Evolutionary conservation across 2,888 invertebrate species (phyloP).

Genomic region (Synergus umbraculus): DNA sequence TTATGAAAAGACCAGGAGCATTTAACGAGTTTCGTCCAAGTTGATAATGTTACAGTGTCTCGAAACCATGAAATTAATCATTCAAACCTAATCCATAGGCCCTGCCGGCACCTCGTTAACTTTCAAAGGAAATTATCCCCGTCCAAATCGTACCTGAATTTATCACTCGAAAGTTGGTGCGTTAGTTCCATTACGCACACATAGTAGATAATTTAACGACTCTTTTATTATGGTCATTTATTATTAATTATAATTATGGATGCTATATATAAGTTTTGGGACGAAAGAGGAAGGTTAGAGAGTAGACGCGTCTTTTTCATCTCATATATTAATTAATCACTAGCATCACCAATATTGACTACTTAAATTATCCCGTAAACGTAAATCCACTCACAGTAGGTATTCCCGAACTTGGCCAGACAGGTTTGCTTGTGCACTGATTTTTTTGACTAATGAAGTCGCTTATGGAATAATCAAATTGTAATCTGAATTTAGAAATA

Average conservation of each 20-base stretch:
- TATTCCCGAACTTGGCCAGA: background rate
- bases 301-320: background rate
- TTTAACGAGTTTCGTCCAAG: background rate
- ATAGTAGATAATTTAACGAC: background rate
- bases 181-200: background rate
- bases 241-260: background rate
- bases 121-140: background rate
- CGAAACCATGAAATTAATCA: background rate
- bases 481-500: too few species aligned
- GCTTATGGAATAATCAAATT: background rate
- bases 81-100: background rate
- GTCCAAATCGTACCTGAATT: background rate
- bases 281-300: background rate
- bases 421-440: background rate
- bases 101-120: slow-evolving; percentile 7
- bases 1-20: background rate
- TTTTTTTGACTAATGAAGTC: background rate
- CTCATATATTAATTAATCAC: background rate
- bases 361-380: background rate
- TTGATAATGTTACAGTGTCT: background rate
- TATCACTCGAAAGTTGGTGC: background rate
- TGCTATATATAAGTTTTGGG: background rate
- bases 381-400: background rate
- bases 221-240: background rate
- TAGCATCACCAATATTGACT: background rate